A percentile compares a stretch with the other conserved stretches of the same genome.
Evolutionary conservation across 2,113 vertebrate species (phyloP).

Genomic region (Bos javanicus): DNA sequence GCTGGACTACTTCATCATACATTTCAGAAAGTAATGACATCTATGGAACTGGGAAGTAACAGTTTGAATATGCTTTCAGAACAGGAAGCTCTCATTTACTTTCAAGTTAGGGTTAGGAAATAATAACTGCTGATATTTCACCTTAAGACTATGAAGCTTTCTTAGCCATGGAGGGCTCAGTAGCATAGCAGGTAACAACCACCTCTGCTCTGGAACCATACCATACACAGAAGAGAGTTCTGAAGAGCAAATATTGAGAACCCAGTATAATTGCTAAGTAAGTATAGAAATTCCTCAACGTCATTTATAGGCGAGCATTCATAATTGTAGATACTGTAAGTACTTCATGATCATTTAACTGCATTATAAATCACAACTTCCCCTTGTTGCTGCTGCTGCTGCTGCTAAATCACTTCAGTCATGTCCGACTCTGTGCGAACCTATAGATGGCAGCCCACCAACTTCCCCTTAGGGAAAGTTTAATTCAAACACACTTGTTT

Average conservation of each 20-base stretch:
- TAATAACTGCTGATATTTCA: neutral
- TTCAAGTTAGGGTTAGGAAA: neutral
- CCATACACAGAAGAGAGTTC: neutral
- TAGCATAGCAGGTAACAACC: neutral
- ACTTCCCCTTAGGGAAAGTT: neutral
- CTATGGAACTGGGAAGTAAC: neutral
- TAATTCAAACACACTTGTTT: neutral
- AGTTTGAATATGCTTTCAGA: neutral
- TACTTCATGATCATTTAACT: neutral
- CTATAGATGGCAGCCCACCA: neutral
- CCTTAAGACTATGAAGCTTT: neutral
- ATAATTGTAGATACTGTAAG: neutral
- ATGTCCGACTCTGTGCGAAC: too few species aligned
- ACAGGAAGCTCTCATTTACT: neutral
- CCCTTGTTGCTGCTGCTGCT: too few species aligned
- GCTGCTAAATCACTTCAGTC: too few species aligned
- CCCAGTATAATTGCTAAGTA: neutral
- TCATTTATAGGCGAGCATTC: neutral
- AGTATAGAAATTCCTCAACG: neutral
- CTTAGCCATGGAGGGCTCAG: neutral
- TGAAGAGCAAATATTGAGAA: neutral
- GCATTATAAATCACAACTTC: neutral
- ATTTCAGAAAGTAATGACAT: neutral
- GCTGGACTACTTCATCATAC: neutral
- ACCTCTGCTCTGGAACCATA: neutral